Evolutionary conservation across 37 sponge, comb jelly and placozoan species (phyloP).

Genomic region (Crambe crambe): DNA sequence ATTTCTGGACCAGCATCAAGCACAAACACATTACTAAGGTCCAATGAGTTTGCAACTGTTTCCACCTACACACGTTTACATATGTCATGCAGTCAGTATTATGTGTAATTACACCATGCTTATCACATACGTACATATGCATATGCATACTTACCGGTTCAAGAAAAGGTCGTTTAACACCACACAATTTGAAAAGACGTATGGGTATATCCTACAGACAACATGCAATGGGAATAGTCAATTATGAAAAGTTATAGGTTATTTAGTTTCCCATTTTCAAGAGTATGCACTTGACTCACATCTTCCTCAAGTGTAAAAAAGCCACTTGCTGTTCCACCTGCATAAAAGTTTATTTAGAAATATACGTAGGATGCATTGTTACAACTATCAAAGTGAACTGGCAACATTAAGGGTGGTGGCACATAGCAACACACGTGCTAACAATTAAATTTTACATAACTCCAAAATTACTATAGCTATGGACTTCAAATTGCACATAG

Average conservation of each 20-base stretch:
- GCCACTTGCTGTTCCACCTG: slow-evolving; percentile 80
- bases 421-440: no score
- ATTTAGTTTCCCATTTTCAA: not conserved
- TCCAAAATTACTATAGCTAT: no score
- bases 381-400: no score
- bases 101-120: no score
- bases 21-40: slow-evolving; percentile 83
- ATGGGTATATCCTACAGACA: slow-evolving; percentile 32
- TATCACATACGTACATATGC: slow-evolving; percentile 8
- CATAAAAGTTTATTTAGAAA: not conserved
- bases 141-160: slow-evolving; percentile 41
- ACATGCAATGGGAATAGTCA: not conserved
- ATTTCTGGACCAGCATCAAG: slow-evolving; percentile 78
- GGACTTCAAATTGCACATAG: no score
- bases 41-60: slow-evolving; percentile 43
- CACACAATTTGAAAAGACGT: slow-evolving; percentile 43
- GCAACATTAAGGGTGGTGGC: not conserved
- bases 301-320: slow-evolving; percentile 71
- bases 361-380: no score
- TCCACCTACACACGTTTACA: slow-evolving; percentile 29
- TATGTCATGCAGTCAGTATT: not conserved
- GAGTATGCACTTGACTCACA: slow-evolving; percentile 28
- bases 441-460: no score
- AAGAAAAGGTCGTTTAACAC: slow-evolving; percentile 47
- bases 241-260: not conserved